Base-by-base conservation (phyloP, 2,797 vertebrate species). In the Urocyon cinereoargenteus region DNA sequence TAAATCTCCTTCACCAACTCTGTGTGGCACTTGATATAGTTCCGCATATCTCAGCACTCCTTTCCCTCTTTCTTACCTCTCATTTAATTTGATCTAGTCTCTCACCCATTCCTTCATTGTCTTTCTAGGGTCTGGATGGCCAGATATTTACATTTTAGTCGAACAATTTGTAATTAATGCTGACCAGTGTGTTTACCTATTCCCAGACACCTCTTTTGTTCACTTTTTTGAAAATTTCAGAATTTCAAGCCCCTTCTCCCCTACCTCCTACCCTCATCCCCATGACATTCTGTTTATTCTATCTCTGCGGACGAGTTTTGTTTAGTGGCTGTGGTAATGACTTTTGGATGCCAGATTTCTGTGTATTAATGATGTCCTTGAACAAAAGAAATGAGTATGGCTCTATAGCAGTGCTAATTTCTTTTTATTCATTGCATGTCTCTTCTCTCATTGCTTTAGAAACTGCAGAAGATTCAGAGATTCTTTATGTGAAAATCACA, bases 181-280 rank as follows among this genome's bases (percentile, higher is more conserved):
- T n/a, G 10, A 26, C 28, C 72, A 92, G 34, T 90, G 15, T 78
- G 55, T 90, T 90, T 82, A 51, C 26, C 21, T 62, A 9, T 81
- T 62, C 49, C 21, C 55, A 92, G 40, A 15, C 89, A 45, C 34
- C 73, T 73, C 8, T 91, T 72, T 91, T 34, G 55, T 15, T 2
- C 45, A 34, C 86, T 85, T 96, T 97, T 94, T 40, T 94, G 68
- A 92, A 31, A 94, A 59, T 72, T 87, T 73, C 73, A 75, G 36
- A 66, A 75, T 73, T 93, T 68, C 19, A 45, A 6, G 66, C 28
- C 49, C 7, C 15, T n/a, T n/a, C 26, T 22, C 22, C 10, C 49
- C 36, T 31, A 78, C 6, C 34, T 53, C 36, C 40, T 3, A 19
- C 26, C 24, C n/a, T 9, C 24, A 45, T 18, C 28, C 19, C 40